Evolutionary conservation across 2,888 invertebrate species (phyloP), one percentile per base, ranked within the genome.

Genomic region (Matsumyia berberina): DNA sequence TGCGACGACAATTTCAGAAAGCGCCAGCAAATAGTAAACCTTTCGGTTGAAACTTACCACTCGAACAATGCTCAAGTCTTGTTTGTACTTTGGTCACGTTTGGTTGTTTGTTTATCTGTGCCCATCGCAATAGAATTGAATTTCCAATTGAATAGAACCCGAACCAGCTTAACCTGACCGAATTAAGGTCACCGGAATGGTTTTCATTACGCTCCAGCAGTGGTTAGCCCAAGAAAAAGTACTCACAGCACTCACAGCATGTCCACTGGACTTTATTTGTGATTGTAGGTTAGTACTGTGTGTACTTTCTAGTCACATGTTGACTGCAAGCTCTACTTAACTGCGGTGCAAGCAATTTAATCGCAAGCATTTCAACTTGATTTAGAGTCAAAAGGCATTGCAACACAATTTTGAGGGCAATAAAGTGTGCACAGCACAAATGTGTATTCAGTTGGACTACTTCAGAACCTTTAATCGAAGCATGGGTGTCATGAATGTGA

Each of bases 101-200:
- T 44, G 31, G 9, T 15, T 4, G 62, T 62, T 42, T 44, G 31
- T 17, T 15, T 4, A 4, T 4, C 19, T 62, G 17, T 42, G 17
- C 17, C 17, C 46, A 33, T 17, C 31, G 46, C 62, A 46, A 62
- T 62, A 46, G 62, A 62, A 35, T 62, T 62, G 11, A 46, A 19
- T 33, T 62, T 62, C 46, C 46, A 31, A 46, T 17, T 46, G n/a
- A 15, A 15, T 11, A 62, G 4, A 29, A 31, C 24, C 11, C 31
- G 60, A 60, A 62, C 62, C 31, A 46, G 33, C 62, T 12, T 46
- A 17, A 17, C 46, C 62, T 46, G 44, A 62, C 46, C 33, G 33
- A 62, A 62, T 62, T 46, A 46, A 62, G 62, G 62, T 62, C 46
- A 62, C 46, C 46, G 62, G 62, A 33, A 31, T 62, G 44, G 31